Percentiles rank a stretch among this genome's conserved stretches.
phyloP scores from a whole-genome alignment of 2,113 vertebrate species.

The Platysternon megacephalum region DNA sequence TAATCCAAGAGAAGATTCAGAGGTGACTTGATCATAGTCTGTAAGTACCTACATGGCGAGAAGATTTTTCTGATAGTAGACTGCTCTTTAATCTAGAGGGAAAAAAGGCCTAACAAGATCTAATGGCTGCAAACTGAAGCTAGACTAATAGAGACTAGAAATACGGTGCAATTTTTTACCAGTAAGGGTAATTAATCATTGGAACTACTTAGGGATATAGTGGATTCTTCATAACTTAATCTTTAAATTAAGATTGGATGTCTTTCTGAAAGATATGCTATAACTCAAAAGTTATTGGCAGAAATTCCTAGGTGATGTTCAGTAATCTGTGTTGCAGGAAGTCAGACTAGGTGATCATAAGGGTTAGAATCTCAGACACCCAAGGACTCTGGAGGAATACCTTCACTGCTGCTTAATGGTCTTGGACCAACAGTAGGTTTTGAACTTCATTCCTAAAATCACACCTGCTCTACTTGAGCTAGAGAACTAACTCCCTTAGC shows the following conservation, averaged over 20 bases:
- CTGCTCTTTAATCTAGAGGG: background rate
- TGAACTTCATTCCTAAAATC: background rate
- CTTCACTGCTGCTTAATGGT: background rate
- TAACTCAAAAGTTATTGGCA: background rate
- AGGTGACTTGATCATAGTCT: background rate
- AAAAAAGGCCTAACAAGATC: background rate
- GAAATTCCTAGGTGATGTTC: background rate
- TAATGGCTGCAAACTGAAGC: background rate
- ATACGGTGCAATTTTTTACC: background rate
- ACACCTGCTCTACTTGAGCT: background rate
- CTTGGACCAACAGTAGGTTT: background rate
- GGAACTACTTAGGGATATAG: background rate
- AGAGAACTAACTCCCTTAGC: background rate
- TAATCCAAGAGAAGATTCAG: background rate
- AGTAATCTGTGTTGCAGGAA: too few species aligned
- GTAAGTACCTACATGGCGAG: background rate
- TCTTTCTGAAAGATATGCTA: background rate
- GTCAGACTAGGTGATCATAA: too few species aligned
- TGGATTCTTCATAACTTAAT: background rate
- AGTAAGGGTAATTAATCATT: background rate
- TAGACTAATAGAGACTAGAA: background rate
- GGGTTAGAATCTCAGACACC: too few species aligned
- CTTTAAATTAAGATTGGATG: background rate
- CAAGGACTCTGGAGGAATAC: background rate
- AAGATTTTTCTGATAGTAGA: background rate